Evolutionary conservation across 53 echinoderm and acorn worm genomes (phyloP).

Genomic region (Actinopyga echinites): DNA sequence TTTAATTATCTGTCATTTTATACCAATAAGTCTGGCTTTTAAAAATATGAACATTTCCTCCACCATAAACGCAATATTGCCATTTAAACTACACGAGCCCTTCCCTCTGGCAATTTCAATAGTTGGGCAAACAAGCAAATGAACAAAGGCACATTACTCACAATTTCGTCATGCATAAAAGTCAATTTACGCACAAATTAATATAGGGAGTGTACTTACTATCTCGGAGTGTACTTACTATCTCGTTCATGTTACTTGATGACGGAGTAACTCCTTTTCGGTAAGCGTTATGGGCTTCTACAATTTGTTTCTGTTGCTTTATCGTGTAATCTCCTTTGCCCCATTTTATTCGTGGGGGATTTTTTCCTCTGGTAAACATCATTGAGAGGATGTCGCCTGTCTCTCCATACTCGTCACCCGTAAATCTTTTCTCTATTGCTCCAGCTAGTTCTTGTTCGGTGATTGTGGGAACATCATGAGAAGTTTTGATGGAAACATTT

Average conservation of each 20-base stretch:
- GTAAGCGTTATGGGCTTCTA: background rate
- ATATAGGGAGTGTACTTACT: too few relatives aligned
- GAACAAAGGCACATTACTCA: too few relatives aligned
- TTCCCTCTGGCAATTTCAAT: too few relatives aligned
- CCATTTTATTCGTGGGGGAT: background rate
- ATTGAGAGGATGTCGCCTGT: background rate
- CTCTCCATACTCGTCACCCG: background rate
- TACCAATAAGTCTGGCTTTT: too few relatives aligned
- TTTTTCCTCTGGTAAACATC: background rate
- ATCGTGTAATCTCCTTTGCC: background rate
- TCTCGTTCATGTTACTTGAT: slow-evolving; percentile 10
- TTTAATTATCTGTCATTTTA: too few relatives aligned
- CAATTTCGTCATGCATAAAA: too few relatives aligned
- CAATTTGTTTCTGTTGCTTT: background rate
- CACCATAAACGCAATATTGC: too few relatives aligned
- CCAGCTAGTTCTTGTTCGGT: background rate
- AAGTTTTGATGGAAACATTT: background rate
- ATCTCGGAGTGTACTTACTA: background rate
- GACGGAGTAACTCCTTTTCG: background rate
- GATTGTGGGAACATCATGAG: background rate
- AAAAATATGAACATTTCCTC: too few relatives aligned
- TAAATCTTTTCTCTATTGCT: background rate
- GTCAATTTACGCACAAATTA: too few relatives aligned
- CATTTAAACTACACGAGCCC: too few relatives aligned
- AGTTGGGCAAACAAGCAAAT: too few relatives aligned